phyloP scores from a whole-genome alignment of 2,113 vertebrate genomes.

The Lamprotornis superbus region DNA sequence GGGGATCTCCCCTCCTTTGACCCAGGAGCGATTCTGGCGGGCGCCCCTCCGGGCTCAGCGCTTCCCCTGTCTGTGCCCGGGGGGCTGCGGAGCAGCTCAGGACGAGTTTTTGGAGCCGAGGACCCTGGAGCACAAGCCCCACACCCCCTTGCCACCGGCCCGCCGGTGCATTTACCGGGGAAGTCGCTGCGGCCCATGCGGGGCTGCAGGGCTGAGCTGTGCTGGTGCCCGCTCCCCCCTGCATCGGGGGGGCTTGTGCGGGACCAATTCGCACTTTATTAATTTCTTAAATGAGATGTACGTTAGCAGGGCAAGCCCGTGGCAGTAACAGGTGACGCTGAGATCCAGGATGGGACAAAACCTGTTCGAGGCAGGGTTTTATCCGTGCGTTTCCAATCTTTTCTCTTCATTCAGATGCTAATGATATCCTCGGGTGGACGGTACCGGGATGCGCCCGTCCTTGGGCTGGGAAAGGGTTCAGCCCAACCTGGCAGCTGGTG shows the following conservation, averaged over 20 bases:
- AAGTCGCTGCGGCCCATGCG: neutral
- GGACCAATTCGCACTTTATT: neutral
- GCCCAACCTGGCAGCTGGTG: neutral
- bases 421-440: neutral
- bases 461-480: neutral
- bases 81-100: neutral
- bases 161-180: neutral
- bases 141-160: fast-evolving
- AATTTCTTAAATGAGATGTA: neutral
- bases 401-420: neutral
- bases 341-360: neutral
- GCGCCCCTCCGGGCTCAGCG: neutral
- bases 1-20: neutral
- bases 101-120: neutral
- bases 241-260: fast-evolving
- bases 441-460: neutral
- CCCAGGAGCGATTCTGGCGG: too few species aligned
- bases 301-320: neutral
- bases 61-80: neutral
- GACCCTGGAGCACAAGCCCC: neutral
- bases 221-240: neutral
- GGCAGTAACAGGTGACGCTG: conserved; percentile 28
- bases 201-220: neutral
- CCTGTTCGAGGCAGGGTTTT: too few species aligned
- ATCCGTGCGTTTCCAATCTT: neutral